Conservation (phyloP, 1,140 invertebrate genomes). For the Ceratosolen solmsi region DNA sequence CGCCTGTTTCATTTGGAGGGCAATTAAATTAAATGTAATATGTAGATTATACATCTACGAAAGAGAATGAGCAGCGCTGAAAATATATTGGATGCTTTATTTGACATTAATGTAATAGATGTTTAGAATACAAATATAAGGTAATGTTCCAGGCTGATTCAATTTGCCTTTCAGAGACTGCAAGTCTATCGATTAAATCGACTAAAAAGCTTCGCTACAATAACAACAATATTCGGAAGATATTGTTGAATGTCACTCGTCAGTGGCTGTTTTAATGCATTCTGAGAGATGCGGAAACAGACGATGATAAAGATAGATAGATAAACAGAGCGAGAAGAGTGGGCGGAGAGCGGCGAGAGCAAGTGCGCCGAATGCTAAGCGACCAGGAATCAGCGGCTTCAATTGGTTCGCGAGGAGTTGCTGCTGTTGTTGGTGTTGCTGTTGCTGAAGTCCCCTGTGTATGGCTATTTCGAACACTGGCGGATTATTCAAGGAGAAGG, state of each 20-base stretch:
- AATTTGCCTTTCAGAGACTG: neutral
- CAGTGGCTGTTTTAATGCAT: constrained; percentile 21
- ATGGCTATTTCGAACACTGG: constrained; percentile 18
- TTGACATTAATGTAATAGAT: neutral
- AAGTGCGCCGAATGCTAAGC: constrained; percentile 20
- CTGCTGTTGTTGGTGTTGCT: neutral
- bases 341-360: neutral
- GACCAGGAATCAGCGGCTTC: neutral
- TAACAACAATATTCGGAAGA: constrained; percentile 38
- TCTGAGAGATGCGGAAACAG: neutral
- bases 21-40: too few relatives aligned
- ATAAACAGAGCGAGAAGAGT: neutral
- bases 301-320: neutral
- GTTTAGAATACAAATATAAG: constrained; percentile 5
- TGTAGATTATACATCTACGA: too few relatives aligned
- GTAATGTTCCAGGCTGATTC: constrained; percentile 6
- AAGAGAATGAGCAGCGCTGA: too few relatives aligned
- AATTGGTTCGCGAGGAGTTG: constrained; percentile 11
- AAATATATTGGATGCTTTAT: too few relatives aligned
- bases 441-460: constrained; percentile 1
- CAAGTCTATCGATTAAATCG: too few relatives aligned
- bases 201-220: neutral
- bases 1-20: too few relatives aligned
- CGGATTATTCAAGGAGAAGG: constrained; percentile 40
- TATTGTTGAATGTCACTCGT: constrained; percentile 32